These are phyloP conservation scores for Coreius guichenoti DNA, from an alignment of 2,797 vertebrate species.

Conservation along the genomic window DNA sequence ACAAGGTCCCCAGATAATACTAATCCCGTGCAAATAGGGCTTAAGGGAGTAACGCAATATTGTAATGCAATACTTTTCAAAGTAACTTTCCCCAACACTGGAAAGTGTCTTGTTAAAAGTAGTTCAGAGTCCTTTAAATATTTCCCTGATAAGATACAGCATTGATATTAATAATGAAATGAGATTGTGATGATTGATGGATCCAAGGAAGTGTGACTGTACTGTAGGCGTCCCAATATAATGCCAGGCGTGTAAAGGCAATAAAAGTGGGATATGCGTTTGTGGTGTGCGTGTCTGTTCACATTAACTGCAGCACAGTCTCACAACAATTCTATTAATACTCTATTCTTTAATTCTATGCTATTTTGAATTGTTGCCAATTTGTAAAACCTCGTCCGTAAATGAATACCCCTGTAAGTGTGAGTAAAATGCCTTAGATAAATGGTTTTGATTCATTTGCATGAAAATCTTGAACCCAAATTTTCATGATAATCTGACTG, in stretches of 20 bases:
- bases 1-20: no score
- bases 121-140: not conserved
- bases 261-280: constrained; percentile 48
- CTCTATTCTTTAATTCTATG: not conserved
- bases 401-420: not conserved
- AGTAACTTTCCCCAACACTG: no score
- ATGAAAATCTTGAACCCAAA: not conserved
- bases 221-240: constrained; percentile 19
- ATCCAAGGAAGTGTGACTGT: not conserved
- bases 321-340: not conserved
- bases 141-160: not conserved
- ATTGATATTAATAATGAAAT: constrained; percentile 7
- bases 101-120: constrained; percentile 23
- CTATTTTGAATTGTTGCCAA: not conserved
- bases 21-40: no score
- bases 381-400: not conserved
- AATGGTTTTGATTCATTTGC: not conserved
- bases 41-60: no score
- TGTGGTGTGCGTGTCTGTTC: constrained; percentile 36
- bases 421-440: not conserved
- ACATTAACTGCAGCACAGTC: constrained; percentile 41
- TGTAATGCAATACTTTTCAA: no score
- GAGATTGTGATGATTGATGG: constrained; percentile 28
- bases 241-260: constrained; percentile 66
- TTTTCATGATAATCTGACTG: not conserved